phyloP scores from a whole-genome alignment of 2,113 vertebrate species.

The Cichladusa arquata region DNA sequence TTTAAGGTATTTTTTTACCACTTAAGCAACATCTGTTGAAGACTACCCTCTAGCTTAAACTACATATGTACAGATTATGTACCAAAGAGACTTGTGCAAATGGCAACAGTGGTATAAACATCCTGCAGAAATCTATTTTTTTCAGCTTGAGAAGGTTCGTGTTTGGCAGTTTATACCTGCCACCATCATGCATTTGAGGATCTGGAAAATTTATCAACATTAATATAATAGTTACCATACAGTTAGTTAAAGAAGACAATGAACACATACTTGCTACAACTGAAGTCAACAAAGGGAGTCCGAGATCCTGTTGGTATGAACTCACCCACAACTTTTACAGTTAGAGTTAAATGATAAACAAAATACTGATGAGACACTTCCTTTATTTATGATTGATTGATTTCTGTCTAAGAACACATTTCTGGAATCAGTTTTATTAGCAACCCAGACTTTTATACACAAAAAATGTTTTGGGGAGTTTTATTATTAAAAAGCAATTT shows the following conservation, averaged over 20 bases:
- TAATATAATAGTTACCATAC: background rate
- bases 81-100: background rate
- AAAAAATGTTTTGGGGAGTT: background rate
- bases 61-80: background rate
- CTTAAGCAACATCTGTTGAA: background rate
- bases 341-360: background rate
- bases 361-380: background rate
- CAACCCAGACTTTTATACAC: background rate
- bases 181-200: background rate
- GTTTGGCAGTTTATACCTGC: background rate
- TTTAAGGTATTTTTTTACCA: background rate
- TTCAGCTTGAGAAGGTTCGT: background rate
- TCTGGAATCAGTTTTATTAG: background rate
- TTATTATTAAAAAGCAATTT: background rate
- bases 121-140: background rate
- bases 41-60: background rate
- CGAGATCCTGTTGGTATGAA: background rate
- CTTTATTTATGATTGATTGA: background rate
- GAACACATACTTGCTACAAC: background rate
- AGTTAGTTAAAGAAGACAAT: background rate
- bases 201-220: background rate
- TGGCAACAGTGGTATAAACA: background rate
- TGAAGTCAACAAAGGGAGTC: background rate
- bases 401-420: background rate
- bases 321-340: background rate